phyloP scores from a whole-genome alignment of 64 coral and sea anemone species.

The Pachyseris speciosa region DNA sequence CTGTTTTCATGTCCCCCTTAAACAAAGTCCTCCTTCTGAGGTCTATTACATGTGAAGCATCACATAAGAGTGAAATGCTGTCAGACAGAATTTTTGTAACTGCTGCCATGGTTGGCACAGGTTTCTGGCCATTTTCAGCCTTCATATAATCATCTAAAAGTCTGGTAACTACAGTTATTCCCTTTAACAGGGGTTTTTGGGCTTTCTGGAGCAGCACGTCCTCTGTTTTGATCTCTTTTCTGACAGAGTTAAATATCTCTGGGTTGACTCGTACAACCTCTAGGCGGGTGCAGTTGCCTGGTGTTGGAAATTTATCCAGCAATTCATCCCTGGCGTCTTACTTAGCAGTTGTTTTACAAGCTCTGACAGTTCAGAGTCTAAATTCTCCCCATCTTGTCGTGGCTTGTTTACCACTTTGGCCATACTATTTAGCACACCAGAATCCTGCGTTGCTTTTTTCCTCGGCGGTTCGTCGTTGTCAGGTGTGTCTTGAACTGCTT shows the following conservation, averaged over 20 bases:
- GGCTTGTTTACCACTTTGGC: slow-evolving; percentile 59
- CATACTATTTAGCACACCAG: slow-evolving; percentile 8
- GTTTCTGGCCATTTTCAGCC: slow-evolving; percentile 3
- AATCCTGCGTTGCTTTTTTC: background rate
- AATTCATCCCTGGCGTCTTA: slow-evolving; percentile 42
- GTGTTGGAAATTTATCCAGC: slow-evolving; percentile 27
- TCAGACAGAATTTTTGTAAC: background rate
- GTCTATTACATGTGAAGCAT: slow-evolving; percentile 39
- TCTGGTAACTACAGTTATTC: slow-evolving; percentile 28
- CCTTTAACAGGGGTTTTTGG: slow-evolving; percentile 38
- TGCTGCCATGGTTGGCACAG: background rate
- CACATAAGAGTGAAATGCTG: slow-evolving; percentile 12
- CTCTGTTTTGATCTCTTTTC: slow-evolving; percentile 34
- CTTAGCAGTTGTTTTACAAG: slow-evolving; percentile 20
- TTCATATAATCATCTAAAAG: background rate
- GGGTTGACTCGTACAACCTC: slow-evolving; percentile 35
- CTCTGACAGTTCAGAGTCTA: slow-evolving; percentile 15
- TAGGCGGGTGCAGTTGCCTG: slow-evolving; percentile 42
- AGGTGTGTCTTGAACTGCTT: background rate
- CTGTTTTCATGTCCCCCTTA: slow-evolving; percentile 28
- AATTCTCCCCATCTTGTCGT: slow-evolving; percentile 23
- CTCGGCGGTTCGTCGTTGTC: background rate
- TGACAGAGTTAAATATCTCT: slow-evolving; percentile 40
- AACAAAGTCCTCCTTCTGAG: slow-evolving; percentile 25
- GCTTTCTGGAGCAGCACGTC: slow-evolving; percentile 49